These are phyloP conservation scores for Minunthozetes semirufus DNA, from an alignment of 2,888 invertebrate genomes.

Conservation along the genomic window DNA sequence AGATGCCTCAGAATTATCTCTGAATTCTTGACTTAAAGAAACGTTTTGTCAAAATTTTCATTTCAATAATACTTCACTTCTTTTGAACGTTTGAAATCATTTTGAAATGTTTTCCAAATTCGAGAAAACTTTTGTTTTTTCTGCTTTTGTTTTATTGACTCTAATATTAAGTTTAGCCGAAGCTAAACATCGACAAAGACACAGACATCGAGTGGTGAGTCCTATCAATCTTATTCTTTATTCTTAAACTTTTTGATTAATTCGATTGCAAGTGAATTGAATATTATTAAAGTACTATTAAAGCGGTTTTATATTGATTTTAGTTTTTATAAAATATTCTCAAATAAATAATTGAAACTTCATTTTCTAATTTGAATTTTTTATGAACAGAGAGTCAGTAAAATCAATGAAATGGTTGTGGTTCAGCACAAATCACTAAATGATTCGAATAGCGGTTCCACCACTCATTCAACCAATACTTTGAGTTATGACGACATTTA, in stretches of 20 bases:
- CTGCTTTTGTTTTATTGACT: neutral
- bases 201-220: constrained; percentile 8
- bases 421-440: constrained; percentile 29
- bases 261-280: no score
- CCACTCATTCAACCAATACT: neutral
- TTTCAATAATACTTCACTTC: neutral
- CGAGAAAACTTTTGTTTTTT: neutral
- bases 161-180: neutral
- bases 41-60: neutral
- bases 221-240: no score
- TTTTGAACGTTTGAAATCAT: neutral
- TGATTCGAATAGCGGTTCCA: neutral
- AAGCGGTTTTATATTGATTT: no score
- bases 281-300: no score
- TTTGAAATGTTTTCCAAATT: neutral
- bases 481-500: constrained; percentile 35
- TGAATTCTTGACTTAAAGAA: neutral
- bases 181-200: neutral
- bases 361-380: no score
- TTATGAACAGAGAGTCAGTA: constrained; percentile 19
- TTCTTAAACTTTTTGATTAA: no score
- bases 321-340: no score
- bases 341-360: no score
- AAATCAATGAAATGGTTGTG: constrained; percentile 31
- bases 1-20: neutral